A percentile compares a stretch with the other conserved stretches of the same genome.
Evolutionary conservation across 1,140 invertebrate genomes (phyloP).

Genomic region (Panagrolaimus sp.): DNA sequence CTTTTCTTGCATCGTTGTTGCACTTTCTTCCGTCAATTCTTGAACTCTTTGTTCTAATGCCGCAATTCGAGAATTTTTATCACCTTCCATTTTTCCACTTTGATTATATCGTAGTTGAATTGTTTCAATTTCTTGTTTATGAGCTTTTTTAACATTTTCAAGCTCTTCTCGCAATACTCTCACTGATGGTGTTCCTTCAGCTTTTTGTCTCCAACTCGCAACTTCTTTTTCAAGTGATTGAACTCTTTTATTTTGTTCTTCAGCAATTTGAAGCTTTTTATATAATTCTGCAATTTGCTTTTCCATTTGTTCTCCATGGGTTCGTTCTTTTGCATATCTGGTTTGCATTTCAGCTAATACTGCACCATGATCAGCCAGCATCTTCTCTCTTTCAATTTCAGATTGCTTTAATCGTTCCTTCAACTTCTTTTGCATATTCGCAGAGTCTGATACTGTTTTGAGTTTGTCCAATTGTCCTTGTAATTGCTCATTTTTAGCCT

Average conservation of each 20-base stretch:
- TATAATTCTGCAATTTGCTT: constrained; percentile 44
- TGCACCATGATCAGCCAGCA: constrained; percentile 39
- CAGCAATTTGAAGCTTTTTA: constrained; percentile 9
- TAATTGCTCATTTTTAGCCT: constrained; percentile 41
- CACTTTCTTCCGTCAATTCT: constrained; percentile 37
- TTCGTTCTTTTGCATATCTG: constrained; percentile 37
- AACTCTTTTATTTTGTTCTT: constrained; percentile 38
- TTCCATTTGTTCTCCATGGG: constrained; percentile 32
- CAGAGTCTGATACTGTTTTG: constrained; percentile 16
- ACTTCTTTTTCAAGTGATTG: constrained; percentile 38
- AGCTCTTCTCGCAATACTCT: constrained; percentile 35
- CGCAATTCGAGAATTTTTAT: constrained; percentile 35
- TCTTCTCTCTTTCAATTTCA: constrained; percentile 33
- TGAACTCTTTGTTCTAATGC: constrained; percentile 34
- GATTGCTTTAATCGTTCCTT: constrained; percentile 1
- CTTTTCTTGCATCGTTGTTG: constrained; percentile 25
- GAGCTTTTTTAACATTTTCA: constrained; percentile 31
- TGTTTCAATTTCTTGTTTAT: constrained; percentile 32
- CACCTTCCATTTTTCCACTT: constrained; percentile 19
- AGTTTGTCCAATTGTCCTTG: constrained; percentile 29
- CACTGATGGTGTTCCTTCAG: constrained; percentile 38
- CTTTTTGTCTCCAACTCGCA: constrained; percentile 29
- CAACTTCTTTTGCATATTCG: background rate
- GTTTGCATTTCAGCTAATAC: constrained; percentile 45
- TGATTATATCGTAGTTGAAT: constrained; percentile 24